A percentile compares a stretch with the other conserved stretches of the same genome.
These are phyloP conservation scores for Serilophus lunatus DNA, from an alignment of 2,113 vertebrate species.

Conservation along the genomic window DNA sequence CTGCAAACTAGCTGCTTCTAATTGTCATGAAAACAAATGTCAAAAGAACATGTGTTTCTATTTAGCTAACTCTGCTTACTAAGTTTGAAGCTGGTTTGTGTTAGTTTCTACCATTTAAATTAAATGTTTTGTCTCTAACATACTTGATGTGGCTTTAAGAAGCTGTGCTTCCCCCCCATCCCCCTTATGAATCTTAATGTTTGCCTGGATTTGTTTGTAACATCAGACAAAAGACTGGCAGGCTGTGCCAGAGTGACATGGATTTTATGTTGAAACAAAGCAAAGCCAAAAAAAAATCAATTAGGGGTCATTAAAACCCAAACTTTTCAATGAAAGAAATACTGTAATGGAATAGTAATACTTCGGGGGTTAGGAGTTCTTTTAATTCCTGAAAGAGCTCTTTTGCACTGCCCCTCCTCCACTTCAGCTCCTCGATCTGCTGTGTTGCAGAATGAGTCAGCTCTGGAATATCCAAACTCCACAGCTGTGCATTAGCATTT, in stretches of 20 bases:
- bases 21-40: slow-evolving; percentile 68
- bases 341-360: slow-evolving; percentile 16
- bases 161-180: slow-evolving; percentile 26
- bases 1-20: slow-evolving; percentile 60
- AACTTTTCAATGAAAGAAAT: slow-evolving; percentile 54
- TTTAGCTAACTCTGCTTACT: slow-evolving; percentile 46
- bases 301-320: slow-evolving; percentile 33
- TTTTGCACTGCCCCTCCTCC: slow-evolving; percentile 50
- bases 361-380: slow-evolving; percentile 8
- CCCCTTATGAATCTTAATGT: slow-evolving; percentile 61
- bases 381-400: slow-evolving; percentile 32
- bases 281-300: slow-evolving; percentile 25
- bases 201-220: slow-evolving; percentile 69
- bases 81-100: slow-evolving; percentile 59
- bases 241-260: slow-evolving; percentile 28
- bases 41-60: slow-evolving; percentile 58
- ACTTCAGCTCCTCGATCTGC: not conserved
- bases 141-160: slow-evolving; percentile 68
- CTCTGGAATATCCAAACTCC: slow-evolving; percentile 40
- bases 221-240: slow-evolving; percentile 66
- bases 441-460: slow-evolving; percentile 58
- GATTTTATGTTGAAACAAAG: slow-evolving; percentile 59
- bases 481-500: slow-evolving; percentile 65
- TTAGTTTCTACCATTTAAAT: slow-evolving; percentile 65
- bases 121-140: slow-evolving; percentile 65